Base-by-base conservation (phyloP, 35 echinoderm and acorn worm species). In the Apostichopus japonicus region DNA sequence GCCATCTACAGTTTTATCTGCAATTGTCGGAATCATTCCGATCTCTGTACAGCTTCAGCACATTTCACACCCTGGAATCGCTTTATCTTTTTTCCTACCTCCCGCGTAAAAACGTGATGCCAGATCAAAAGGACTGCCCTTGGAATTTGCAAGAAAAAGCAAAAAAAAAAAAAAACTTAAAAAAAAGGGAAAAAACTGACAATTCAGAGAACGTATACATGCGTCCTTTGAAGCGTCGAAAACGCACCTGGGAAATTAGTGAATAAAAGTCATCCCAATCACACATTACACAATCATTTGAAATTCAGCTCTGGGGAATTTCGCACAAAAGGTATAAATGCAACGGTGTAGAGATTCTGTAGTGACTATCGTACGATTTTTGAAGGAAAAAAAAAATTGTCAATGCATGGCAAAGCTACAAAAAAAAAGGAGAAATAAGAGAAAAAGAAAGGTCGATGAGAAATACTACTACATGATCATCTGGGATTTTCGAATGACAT, bases 301-400 rank as follows among this genome's bases (percentile, higher is more conserved):
- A 75, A 75, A 75, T 75, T 75, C 71, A 75, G 71, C 71, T 21
- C 71, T 23, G 71, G 71, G 71, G 71, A 75, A 75, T 75, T 75
- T 75, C 71, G 71, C 71, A 75, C 71, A 75, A 75, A 75, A 75
- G 71, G 71, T 75, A 75, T 75, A 75, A 75, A 75, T 75, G 21
- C 22, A 19, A 75, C n/a, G 71, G 71, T 19, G 21, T 75, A 75
- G 71, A 21, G 21, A 67, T 44, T 44, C 57, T 61, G 57, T 75
- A 19, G 6, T 19, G 71, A 75, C 71, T 75, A 15, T 75, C 71
- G 71, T 75, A 75, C 71, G 71, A 75, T 75, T 61, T 61, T 61
- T 61, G 13, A 8, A 61, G 13, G 57, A 8, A 61, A 10, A 13
- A 61, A 61, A 61, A 61, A 2, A 59, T 44, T 44, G 2, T 44